Base-by-base conservation (phyloP, 2,888 invertebrate species). In the Limnephilus rhombicus region DNA sequence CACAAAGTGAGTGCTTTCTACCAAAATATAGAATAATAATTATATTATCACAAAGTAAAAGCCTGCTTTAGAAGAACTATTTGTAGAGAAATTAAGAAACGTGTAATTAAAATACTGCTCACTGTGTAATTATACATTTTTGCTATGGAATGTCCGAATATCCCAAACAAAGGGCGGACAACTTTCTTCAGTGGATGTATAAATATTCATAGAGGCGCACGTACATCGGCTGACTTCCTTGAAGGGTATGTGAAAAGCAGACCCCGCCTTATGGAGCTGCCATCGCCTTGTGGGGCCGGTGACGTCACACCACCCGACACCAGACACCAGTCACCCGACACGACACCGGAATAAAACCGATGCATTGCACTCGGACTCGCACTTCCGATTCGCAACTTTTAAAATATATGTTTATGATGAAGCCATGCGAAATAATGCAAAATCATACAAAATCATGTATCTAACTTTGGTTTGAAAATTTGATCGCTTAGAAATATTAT, bases 211-310 rank as follows among this genome's bases (percentile, higher is more conserved):
- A 13, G 24, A 34, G 18, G 34, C 83, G 9, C 83, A 31, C 83
- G 83, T 29, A 83, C 49, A 49, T 49, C 45, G 12, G 83, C 34
- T n/a, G 83, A 83, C 83, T 83, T 83, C 83, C 83, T 83, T 31
- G 83, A 83, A 83, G 37, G 37, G 83, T 31, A 83, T 83, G 83
- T 83, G 83, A 83, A 83, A 83, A 83, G 34, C 83, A 83, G 83
- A 83, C 37, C 24, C 83, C 13, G 83, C 83, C 83, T 18, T 83
- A 18, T 83, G 9, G 31, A 12, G 83, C 12, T 4, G 31, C 82
- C 13, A 31, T 31, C 31, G 83, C 83, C 83, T 18, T 83, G 37
- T 83, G 9, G 31, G 34, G 83, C 12, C 15, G 4, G 83, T 83
- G 83, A 83, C 83, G 83, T 31, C 83, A 31, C 83, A 34, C 3